Base-by-base conservation (phyloP, 2,113 vertebrate species). In the Irena cyanogastra region DNA sequence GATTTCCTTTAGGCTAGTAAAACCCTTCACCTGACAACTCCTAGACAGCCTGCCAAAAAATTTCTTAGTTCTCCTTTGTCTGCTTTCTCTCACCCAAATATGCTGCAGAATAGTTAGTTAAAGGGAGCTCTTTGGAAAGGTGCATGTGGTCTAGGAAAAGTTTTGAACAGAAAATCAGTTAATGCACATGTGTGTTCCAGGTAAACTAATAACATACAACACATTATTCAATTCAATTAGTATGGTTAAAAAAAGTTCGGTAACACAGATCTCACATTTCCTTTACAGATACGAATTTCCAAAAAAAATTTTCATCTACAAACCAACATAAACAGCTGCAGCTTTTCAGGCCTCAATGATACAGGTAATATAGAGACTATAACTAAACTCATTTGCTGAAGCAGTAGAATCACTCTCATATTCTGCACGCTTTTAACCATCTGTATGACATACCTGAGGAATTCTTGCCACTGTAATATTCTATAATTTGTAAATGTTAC, bases 91-190 rank as follows among this genome's bases (percentile, higher is more conserved):
- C 66, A 60, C 19, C 35, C 37, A 56, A 75, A 75, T 13, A 44
- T 39, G 18, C 28, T 39, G 27, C 86, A 26, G 22, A 91, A 53
- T 7, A 52, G 33, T 42, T 42, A 66, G 57, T 24, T 56, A 71
- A 44, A 64, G 28, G 31, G 27, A 85, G 37, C 18, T 35, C 33
- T 82, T 87, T 70, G 53, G 56, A 49, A 87, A 64, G 8, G 5
- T 35, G 7, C 1, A 2, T 22, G 35, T 0, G 0, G 20, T 27
- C 54, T 69, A 76, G 28, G 70, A 39, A 26, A 60, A 10, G 68
- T 24, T 90, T 61, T 60, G 35, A 85, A 88, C 4, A 44, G 37
- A 83, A 79, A 79, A 72, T 23, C 12, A 56, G 8, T 60, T 76
- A 45, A 22, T 31, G 3, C 2, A 2, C 56, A 24, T 49, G 12